phyloP scores from a whole-genome alignment of 2,888 invertebrate species.

The Leptopterna dolabrata region DNA sequence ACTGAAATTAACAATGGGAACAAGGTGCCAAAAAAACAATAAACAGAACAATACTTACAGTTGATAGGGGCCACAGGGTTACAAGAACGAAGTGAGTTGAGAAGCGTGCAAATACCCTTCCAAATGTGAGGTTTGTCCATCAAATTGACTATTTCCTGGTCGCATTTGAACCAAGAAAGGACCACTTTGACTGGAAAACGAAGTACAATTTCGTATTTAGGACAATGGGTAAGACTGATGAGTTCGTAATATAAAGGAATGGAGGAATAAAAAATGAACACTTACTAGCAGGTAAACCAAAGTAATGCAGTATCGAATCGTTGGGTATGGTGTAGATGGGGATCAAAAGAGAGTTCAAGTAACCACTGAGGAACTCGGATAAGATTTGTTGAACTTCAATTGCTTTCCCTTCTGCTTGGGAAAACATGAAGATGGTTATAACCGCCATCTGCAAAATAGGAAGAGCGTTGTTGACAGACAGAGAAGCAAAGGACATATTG shows the following conservation, averaged over 20 bases:
- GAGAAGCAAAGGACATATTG: too few relatives aligned
- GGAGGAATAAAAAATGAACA: too few relatives aligned
- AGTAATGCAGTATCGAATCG: slow-evolving; percentile 72
- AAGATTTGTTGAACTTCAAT: slow-evolving; percentile 49
- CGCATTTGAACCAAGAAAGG: slow-evolving; percentile 77
- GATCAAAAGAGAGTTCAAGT: slow-evolving; percentile 76
- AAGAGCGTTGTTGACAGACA: background rate
- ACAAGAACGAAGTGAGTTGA: slow-evolving; percentile 74
- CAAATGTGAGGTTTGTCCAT: slow-evolving; percentile 76
- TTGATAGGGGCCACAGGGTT: slow-evolving; percentile 69
- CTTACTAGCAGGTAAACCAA: slow-evolving; percentile 77
- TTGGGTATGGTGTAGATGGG: slow-evolving; percentile 78
- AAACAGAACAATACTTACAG: slow-evolving; percentile 46
- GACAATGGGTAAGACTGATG: too few relatives aligned
- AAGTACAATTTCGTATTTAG: too few relatives aligned
- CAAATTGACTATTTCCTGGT: slow-evolving; percentile 70
- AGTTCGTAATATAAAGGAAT: too few relatives aligned
- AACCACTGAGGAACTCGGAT: slow-evolving; percentile 68
- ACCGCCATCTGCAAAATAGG: slow-evolving; percentile 75
- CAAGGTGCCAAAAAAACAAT: background rate
- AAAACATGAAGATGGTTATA: slow-evolving; percentile 75
- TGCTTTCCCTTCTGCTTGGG: slow-evolving; percentile 47
- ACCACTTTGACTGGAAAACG: slow-evolving; percentile 75
- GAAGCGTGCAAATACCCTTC: slow-evolving; percentile 81
- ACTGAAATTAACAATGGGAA: background rate